Evolutionary conservation across 1,140 invertebrate species (phyloP), one percentile per base, ranked within the genome.

Genomic region (Fopius arisanus): DNA sequence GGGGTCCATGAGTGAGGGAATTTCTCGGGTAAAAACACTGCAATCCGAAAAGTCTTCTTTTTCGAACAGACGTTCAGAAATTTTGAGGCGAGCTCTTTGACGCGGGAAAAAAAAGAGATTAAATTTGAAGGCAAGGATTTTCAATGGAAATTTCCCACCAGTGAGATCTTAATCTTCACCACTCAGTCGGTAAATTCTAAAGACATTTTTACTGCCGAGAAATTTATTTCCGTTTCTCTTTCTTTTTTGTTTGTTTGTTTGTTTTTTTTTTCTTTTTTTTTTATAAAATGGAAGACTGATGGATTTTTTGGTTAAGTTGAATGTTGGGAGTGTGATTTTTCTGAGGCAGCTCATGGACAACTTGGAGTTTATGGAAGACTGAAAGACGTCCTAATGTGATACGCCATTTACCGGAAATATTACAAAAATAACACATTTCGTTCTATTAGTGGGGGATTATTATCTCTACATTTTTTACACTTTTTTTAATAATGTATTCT

Each of bases 271-370:
- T 37, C 33, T 5, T 48, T 48, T 48, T 48, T 48, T 48, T 59
- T 59, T 59, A 59, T 59, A 41, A 41, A 67, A 37, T 66, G 29
- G 28, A 66, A 66, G 63, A 66, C 63, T 66, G 28, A 66, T 66
- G 63, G 31, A 37, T 33, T 66, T 67, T 41, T 59, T 59, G 54
- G 54, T 67, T 67, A 26, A 7, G 26, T 67, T 41, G 29, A 26
- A 59, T 26, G 54, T 23, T 12, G 23, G 10, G 54, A 59, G 43
- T 5, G 43, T 51, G 43, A 51, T 67, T 48, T 70, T 70, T 31
- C 43, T 21, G 69, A 63, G 69, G 69, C 69, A 71, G 69, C 69
- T 71, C 51, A 62, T 37, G 26, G 59, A 63, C 51, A 28, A 63
- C 23, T 33, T 19, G 69, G 37, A 40, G 48, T 19, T 54, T 29